A percentile compares a stretch with the other conserved stretches of the same genome.
Conservation (phyloP, 2,888 invertebrate species). For the Dermolepida albohirtum region DNA sequence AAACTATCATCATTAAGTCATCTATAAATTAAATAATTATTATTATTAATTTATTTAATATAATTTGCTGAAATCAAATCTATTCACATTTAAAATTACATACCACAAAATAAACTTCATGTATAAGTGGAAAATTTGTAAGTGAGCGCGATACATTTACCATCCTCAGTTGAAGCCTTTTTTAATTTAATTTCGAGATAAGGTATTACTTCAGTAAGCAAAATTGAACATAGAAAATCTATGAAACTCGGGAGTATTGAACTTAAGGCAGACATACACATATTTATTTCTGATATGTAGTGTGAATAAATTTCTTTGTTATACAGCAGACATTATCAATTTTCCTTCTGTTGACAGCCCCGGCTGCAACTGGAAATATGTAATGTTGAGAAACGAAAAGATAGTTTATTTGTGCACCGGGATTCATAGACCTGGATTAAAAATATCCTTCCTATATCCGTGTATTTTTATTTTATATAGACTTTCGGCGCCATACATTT, state of each 20-base stretch:
- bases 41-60: no score
- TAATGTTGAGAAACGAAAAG: slow-evolving; percentile 5
- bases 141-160: no score
- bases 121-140: no score
- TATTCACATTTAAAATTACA: no score
- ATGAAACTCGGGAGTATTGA: slow-evolving; percentile 24
- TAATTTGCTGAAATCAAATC: no score
- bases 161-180: not conserved
- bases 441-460: slow-evolving; percentile 6
- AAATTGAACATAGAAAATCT: slow-evolving; percentile 17
- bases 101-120: no score
- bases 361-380: not conserved
- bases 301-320: slow-evolving; percentile 24
- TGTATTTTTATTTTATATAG: slow-evolving; percentile 13
- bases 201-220: not conserved
- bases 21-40: no score
- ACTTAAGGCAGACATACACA: not conserved
- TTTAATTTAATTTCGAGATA: not conserved
- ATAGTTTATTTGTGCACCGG: slow-evolving; percentile 27
- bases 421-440: slow-evolving; percentile 14
- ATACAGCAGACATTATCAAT: slow-evolving; percentile 27
- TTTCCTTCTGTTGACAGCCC: slow-evolving; percentile 11
- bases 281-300: slow-evolving; percentile 6
- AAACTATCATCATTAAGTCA: no score
- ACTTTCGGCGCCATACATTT: slow-evolving; percentile 23